Evolutionary conservation across 2,113 vertebrate species (phyloP), one percentile per base, ranked within the genome.

Genomic region (Psephotus haematonotus): DNA sequence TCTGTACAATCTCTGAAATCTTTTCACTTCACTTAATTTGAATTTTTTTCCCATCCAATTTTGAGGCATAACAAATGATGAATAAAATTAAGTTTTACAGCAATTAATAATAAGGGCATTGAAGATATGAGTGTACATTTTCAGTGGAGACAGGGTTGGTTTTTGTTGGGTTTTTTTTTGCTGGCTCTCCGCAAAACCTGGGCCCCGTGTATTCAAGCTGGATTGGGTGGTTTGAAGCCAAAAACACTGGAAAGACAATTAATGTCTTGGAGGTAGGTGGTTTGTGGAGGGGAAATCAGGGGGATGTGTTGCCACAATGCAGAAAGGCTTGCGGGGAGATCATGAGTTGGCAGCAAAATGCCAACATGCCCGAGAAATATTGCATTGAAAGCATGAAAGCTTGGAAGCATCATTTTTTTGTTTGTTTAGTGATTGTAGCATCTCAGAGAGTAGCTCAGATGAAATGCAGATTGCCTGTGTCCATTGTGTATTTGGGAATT

Each of bases 61-160:
- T 89, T 86, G 79, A 89, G 80, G 82, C 81, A 86, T 96, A 93
- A 91, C 86, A 85, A 93, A 92, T 0, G 88, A 83, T 86, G 91
- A 97, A 91, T 96, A 97, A 96, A 90, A 96, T 63, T 74, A 92
- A 92, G 79, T 68, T 89, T 82, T 65, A 64, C 50, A 41, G 16
- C 65, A 93, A 95, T 95, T 98, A 97, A 95, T 82, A 85, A 87
- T 74, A 74, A 89, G 80, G 77, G 49, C 10, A 11, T 91, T 90
- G 64, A 94, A 92, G 85, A 79, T 88, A 74, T 47, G 33, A 89
- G 70, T 24, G 62, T 59, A 39, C 29, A 9, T 79, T 87, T 95
- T 94, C 74, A 71, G 4, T 44, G 71, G 79, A 93, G 37, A 33
- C 64, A 69, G 47, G 29, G 11, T 1, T 37, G 33, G 20, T 47